A percentile compares a stretch with the other conserved stretches of the same genome.
Conservation (phyloP, 2,113 vertebrate species). For the Spea bombifrons region DNA sequence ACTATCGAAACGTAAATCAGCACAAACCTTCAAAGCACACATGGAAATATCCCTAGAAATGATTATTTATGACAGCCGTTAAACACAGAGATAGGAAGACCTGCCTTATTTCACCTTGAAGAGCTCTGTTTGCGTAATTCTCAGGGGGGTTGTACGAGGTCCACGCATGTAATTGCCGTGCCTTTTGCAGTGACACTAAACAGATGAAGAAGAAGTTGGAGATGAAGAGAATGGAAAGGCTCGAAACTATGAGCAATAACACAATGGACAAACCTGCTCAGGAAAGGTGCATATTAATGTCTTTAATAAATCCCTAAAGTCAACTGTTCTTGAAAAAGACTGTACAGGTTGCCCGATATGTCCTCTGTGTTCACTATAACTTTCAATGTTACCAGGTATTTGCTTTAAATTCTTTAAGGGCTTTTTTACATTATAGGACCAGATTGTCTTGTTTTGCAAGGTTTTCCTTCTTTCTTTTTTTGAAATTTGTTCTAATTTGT, state of each 20-base stretch:
- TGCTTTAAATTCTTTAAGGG: too few species aligned
- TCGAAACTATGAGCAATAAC: constrained; percentile 65
- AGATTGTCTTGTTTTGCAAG: too few species aligned
- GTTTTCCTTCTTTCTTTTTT: too few species aligned
- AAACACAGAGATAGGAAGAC: not conserved
- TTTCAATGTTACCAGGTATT: too few species aligned
- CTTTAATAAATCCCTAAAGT: not conserved
- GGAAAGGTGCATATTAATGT: constrained; percentile 68
- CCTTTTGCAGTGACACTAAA: constrained; percentile 75
- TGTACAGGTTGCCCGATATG: too few species aligned
- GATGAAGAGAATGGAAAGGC: constrained; percentile 64
- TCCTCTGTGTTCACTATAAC: too few species aligned
- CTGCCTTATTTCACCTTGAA: constrained; percentile 24
- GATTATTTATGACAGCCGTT: not conserved
- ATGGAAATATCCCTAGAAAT: not conserved
- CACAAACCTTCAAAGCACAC: not conserved
- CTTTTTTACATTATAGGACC: too few species aligned
- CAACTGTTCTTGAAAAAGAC: too few species aligned
- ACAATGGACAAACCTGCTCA: constrained; percentile 73
- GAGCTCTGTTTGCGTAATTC: not conserved
- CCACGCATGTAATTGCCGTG: constrained; percentile 5
- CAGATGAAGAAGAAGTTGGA: constrained; percentile 81
- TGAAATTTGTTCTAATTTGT: too few species aligned
- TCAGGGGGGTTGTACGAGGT: not conserved
- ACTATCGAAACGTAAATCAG: not conserved